phyloP scores from a whole-genome alignment of 2,797 vertebrate species.

The Pelochelys cantorii region DNA sequence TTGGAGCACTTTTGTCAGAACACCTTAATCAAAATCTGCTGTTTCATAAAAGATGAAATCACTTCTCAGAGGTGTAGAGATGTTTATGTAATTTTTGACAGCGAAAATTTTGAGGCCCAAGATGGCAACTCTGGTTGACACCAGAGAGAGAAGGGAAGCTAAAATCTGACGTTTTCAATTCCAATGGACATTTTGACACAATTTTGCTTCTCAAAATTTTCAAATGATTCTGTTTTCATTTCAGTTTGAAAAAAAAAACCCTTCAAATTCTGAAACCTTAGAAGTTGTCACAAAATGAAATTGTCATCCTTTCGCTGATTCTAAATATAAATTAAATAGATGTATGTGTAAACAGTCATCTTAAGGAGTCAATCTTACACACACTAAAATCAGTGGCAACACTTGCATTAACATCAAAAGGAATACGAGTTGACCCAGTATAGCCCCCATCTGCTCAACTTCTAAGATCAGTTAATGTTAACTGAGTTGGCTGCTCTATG shows the following conservation, averaged over 20 bases:
- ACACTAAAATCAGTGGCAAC: background rate
- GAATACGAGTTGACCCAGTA: accelerated
- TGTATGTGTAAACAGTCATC: background rate
- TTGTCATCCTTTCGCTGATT: background rate
- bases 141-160: background rate
- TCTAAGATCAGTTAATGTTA: background rate
- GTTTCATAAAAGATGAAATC: background rate
- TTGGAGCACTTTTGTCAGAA: background rate
- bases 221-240: background rate
- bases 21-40: background rate
- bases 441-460: background rate
- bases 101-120: background rate
- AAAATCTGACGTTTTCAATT: accelerated
- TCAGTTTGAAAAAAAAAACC: background rate
- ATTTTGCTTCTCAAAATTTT: background rate
- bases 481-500: background rate
- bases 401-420: background rate
- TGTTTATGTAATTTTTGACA: background rate
- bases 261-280: background rate
- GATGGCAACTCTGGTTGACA: background rate
- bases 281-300: background rate
- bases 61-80: background rate
- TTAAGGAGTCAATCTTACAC: background rate
- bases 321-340: background rate
- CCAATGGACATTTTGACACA: accelerated